These are phyloP conservation scores for Campoplex capitator DNA, from an alignment of 2,888 invertebrate genomes.

Conservation along the genomic window DNA sequence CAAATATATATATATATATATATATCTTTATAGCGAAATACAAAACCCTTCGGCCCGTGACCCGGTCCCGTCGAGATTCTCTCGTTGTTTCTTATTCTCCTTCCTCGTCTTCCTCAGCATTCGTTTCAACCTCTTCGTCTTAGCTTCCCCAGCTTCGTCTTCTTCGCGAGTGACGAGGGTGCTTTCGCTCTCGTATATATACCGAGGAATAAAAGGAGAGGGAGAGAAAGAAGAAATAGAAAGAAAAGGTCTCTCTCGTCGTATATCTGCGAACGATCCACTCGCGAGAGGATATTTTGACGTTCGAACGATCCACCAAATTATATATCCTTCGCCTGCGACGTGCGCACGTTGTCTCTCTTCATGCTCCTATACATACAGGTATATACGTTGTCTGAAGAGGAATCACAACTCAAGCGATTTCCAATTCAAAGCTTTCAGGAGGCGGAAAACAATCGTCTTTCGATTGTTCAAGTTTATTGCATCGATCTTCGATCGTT, in stretches of 20 bases:
- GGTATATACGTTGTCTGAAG: background rate
- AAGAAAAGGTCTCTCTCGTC: constrained; percentile 70
- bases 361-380: background rate
- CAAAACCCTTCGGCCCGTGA: constrained; percentile 66
- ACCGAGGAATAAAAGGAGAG: constrained; percentile 28
- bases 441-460: constrained; percentile 14
- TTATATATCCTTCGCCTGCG: constrained; percentile 77
- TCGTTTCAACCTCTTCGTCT: constrained; percentile 39
- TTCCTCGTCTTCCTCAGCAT: constrained; percentile 40
- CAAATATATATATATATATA: background rate
- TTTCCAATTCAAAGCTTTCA: background rate
- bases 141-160: constrained; percentile 38
- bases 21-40: constrained; percentile 27
- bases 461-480: background rate
- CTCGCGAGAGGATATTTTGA: constrained; percentile 77
- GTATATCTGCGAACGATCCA: constrained; percentile 76
- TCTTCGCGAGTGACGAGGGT: constrained; percentile 68
- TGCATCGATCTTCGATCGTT: constrained; percentile 7
- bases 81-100: constrained; percentile 36
- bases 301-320: constrained; percentile 81
- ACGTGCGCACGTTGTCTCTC: constrained; percentile 64
- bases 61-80: constrained; percentile 71
- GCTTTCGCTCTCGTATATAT: constrained; percentile 58
- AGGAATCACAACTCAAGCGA: constrained; percentile 7
- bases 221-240: constrained; percentile 20